Evolutionary conservation across 2,797 vertebrate species (phyloP).

Genomic region (Hipposideros larvatus): DNA sequence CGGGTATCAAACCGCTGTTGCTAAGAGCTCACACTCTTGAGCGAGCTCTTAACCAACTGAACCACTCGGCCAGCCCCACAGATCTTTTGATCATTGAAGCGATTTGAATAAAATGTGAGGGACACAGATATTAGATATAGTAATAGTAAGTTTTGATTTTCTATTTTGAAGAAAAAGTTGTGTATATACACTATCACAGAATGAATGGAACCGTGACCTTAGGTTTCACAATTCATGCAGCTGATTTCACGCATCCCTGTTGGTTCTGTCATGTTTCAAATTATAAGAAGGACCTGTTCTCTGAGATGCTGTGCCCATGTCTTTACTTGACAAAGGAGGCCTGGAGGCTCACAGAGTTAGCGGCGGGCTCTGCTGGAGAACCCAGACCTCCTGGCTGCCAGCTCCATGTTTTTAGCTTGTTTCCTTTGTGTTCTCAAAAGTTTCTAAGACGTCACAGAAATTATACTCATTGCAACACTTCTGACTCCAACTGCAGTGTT

Average conservation of each 20-base stretch:
- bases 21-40: too few relatives aligned
- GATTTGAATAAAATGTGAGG: not conserved
- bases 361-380: not conserved
- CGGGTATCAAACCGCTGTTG: too few relatives aligned
- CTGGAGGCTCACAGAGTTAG: not conserved
- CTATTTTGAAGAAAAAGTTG: not conserved
- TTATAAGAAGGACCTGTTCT: conserved; percentile 42
- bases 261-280: not conserved
- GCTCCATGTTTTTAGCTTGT: not conserved
- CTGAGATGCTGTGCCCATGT: not conserved
- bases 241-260: not conserved
- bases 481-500: not conserved
- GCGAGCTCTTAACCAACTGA: too few relatives aligned
- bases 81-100: not conserved
- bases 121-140: not conserved
- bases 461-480: not conserved
- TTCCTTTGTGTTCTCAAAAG: not conserved
- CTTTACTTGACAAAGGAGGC: not conserved
- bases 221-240: not conserved
- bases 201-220: not conserved
- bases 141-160: not conserved
- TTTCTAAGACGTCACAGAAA: not conserved
- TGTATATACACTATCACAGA: not conserved
- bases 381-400: not conserved
- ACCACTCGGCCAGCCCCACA: too few relatives aligned